A percentile compares a stretch with the other conserved stretches of the same genome.
Evolutionary conservation across 2,797 vertebrate genomes (phyloP).

Genomic region (Spinus pinus): DNA sequence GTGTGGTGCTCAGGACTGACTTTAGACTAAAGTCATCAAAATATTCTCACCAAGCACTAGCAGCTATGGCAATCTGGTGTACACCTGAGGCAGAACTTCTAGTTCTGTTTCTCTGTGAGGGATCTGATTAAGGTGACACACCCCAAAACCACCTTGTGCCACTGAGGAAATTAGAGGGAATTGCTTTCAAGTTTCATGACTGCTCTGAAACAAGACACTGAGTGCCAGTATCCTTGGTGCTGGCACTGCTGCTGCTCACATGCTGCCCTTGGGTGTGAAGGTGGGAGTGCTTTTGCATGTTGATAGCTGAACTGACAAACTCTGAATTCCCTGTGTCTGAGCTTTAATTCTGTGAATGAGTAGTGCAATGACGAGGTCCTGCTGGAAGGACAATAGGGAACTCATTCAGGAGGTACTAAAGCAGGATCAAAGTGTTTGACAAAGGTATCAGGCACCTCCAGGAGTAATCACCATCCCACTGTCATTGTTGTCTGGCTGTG

Average conservation of each 20-base stretch:
- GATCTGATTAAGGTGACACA: background rate
- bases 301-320: background rate
- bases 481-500: background rate
- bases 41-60: background rate
- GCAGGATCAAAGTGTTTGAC: background rate
- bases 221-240: too few species aligned
- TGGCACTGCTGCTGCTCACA: background rate
- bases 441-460: background rate
- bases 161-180: rapidly evolving
- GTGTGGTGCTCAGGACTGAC: background rate
- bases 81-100: background rate
- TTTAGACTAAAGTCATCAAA: background rate
- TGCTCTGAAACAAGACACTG: background rate
- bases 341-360: background rate
- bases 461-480: background rate
- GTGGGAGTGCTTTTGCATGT: background rate
- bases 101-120: background rate
- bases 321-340: background rate
- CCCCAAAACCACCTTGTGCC: background rate
- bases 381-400: background rate
- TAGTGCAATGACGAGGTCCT: background rate
- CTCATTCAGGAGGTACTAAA: constrained; percentile 12
- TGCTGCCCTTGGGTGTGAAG: background rate
- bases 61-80: background rate
- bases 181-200: background rate